Base-by-base conservation (phyloP, 1,140 invertebrate genomes). In the Drosophila ercepeae region DNA sequence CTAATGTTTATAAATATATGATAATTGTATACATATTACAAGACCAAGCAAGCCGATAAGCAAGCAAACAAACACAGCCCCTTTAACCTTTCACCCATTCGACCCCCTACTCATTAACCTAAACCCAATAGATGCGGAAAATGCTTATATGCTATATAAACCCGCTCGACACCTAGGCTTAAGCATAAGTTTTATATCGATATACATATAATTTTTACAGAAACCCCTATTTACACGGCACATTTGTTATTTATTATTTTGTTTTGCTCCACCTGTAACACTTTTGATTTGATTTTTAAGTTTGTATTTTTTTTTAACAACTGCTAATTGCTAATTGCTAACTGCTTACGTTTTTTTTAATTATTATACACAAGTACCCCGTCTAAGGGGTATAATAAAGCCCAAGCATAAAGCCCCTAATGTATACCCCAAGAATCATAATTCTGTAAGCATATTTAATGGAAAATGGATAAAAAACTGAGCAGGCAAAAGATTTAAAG, bases 1-100 rank as follows among this genome's bases (percentile, higher is more conserved):
- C 72, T 91, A 73, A 90, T 91, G 89, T 91, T 91, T 89, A 91
- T 91, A 81, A 91, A 91, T 91, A 91, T 91, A 89, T 91, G 88
- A 86, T 82, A 86, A 72, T 73, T 75, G 72, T 78, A 86, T 76
- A 86, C 78, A 86, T 86, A 88, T 88, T 77, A 82, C 71, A 72
- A 86, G 82, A 86, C 82, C 82, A 86, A 86, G 81, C 76, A 70
- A 74, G 72, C 69, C 60, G 41, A 68, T 67, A 75, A 78, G 73
- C 76, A 86, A 81, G 68, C 68, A 76, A 78, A 78, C 69, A 73
- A 75, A 70, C 9, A n/a, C 32, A 1, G 4, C 5, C 13, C 36
- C 13, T 13, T n/a, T 14, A n/a, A 36, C 34, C 36, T n/a, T 34
- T 7, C 51, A 51, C 64, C 57, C 63, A 55, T 45, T 16, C n/a